These are phyloP conservation scores for Amiota communis DNA, from an alignment of 2,888 invertebrate genomes.

Conservation along the genomic window DNA sequence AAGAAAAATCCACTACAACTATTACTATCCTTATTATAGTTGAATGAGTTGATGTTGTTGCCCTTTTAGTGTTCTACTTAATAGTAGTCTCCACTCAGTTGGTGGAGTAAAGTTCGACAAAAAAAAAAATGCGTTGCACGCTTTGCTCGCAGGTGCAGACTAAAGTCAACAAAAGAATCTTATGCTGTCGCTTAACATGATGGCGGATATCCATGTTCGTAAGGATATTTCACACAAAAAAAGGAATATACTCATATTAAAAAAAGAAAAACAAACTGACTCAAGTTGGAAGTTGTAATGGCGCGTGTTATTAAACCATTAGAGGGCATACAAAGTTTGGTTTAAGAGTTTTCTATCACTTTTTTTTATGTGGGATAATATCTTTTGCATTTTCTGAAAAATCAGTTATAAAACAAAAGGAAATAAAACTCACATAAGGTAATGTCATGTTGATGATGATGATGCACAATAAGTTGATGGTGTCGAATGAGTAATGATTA, in stretches of 20 bases:
- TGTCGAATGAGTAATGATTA: not conserved
- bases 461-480: not conserved
- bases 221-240: not conserved
- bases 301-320: conserved; percentile 65
- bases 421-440: not conserved
- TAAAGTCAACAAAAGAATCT: conserved; percentile 25
- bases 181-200: not conserved
- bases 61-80: not conserved
- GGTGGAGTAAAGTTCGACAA: not conserved
- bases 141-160: conserved; percentile 20
- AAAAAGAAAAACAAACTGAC: not conserved
- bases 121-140: not conserved
- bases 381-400: conserved; percentile 47
- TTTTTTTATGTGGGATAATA: conserved; percentile 45
- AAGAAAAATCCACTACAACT: not conserved
- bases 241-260: too few species aligned
- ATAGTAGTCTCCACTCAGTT: not conserved
- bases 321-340: conserved; percentile 49
- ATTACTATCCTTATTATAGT: conserved; percentile 2
- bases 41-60: not conserved
- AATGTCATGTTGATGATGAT: not conserved
- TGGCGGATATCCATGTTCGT: not conserved
- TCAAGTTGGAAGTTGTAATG: conserved; percentile 47
- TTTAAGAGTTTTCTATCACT: conserved; percentile 3
- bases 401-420: not conserved